These are phyloP conservation scores for Brachystomella parvula DNA, from an alignment of 1,140 invertebrate genomes.

Conservation along the genomic window DNA sequence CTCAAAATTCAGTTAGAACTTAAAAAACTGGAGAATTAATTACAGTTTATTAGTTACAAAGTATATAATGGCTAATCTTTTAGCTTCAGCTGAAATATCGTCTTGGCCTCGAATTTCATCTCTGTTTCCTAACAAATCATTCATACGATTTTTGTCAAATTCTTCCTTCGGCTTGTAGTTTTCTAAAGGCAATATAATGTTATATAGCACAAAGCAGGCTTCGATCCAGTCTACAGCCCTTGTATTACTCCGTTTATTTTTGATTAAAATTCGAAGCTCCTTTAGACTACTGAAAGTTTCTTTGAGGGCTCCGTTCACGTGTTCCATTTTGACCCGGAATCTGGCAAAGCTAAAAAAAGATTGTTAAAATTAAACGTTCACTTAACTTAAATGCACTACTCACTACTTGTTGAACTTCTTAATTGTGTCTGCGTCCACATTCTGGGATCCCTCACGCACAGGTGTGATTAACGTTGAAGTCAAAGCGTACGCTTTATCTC, in stretches of 20 bases:
- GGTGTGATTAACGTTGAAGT: too few relatives aligned
- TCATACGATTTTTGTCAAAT: not conserved
- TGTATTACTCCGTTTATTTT: not conserved
- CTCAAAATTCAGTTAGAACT: not conserved
- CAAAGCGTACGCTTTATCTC: too few relatives aligned
- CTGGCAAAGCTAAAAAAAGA: not conserved
- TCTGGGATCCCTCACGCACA: too few relatives aligned
- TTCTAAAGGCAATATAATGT: not conserved
- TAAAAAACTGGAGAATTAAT: not conserved
- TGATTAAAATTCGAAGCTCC: not conserved
- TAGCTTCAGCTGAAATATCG: not conserved
- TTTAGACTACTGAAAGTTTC: not conserved
- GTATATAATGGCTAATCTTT: not conserved
- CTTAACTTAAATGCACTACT: too few relatives aligned
- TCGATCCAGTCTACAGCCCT: not conserved
- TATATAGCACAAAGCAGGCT: constrained; percentile 5
- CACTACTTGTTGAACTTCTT: too few relatives aligned
- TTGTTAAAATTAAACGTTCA: too few relatives aligned
- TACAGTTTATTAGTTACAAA: not conserved
- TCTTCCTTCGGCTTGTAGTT: not conserved
- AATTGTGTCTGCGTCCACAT: too few relatives aligned
- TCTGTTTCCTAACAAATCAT: too few relatives aligned
- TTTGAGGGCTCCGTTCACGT: not conserved
- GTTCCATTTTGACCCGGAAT: not conserved
- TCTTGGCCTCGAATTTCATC: not conserved